Conservation (phyloP, 2,888 invertebrate genomes). For the Brassicogethes aeneus region DNA sequence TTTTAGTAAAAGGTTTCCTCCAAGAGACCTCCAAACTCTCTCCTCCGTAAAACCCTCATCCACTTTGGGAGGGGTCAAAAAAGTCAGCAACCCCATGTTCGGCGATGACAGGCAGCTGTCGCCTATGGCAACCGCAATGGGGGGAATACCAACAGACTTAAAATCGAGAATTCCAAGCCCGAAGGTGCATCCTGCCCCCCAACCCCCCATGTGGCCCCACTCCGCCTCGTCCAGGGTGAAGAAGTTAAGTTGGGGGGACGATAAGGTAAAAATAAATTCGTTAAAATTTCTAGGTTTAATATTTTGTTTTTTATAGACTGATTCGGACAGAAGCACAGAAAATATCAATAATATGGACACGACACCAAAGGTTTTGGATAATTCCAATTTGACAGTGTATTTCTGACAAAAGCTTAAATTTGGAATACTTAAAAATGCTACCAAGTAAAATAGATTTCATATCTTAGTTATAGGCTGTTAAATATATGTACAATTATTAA, state of each 20-base stretch:
- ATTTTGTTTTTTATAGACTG: conserved; percentile 36
- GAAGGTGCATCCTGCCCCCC: conserved; percentile 42
- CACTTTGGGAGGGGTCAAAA: conserved; percentile 23
- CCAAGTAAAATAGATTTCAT: too few relatives aligned
- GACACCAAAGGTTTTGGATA: conserved; percentile 42
- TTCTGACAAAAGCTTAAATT: conserved; percentile 36
- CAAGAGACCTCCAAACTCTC: conserved; percentile 29
- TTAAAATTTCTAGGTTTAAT: too few relatives aligned
- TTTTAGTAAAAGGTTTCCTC: conserved; percentile 25
- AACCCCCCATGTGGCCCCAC: conserved; percentile 53
- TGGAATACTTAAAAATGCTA: too few relatives aligned
- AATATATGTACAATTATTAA: too few relatives aligned
- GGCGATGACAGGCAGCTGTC: conserved; percentile 35
- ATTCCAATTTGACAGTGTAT: conserved; percentile 49
- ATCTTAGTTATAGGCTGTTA: too few relatives aligned
- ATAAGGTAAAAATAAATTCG: conserved; percentile 25
- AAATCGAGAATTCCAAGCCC: conserved; percentile 37
- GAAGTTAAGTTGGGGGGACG: conserved; percentile 72
- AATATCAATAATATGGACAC: conserved; percentile 40
- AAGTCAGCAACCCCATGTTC: conserved; percentile 36
- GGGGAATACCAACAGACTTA: conserved; percentile 39
- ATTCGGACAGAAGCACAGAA: conserved; percentile 42
- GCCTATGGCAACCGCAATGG: conserved; percentile 35
- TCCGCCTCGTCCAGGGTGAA: conserved; percentile 64
- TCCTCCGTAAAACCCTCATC: conserved; percentile 31